Percentiles rank a stretch among this genome's conserved stretches.
phyloP scores from a whole-genome alignment of 2,797 vertebrate species.

The Aldrovandia affinis region DNA sequence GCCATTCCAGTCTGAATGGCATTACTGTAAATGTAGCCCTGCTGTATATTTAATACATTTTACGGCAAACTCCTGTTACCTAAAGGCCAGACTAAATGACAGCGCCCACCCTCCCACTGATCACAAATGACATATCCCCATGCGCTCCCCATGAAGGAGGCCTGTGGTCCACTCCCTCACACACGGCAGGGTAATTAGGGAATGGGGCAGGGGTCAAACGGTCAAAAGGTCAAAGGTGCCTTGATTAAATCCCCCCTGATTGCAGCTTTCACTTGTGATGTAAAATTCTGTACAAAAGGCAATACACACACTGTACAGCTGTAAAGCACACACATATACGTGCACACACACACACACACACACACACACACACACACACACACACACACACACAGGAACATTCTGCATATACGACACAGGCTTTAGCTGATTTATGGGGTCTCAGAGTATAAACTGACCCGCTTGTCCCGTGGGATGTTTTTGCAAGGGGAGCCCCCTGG shows the following conservation, averaged over 20 bases:
- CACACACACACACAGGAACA: not conserved
- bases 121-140: not conserved
- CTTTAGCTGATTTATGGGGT: not conserved
- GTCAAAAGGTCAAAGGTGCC: slow-evolving; percentile 8
- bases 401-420: not conserved
- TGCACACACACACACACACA: too few species aligned
- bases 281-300: not conserved
- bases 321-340: too few species aligned
- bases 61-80: slow-evolving; percentile 13
- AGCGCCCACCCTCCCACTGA: slow-evolving; percentile 12
- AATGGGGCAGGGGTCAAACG: not conserved
- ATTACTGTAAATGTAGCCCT: slow-evolving; percentile 28
- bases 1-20: not conserved
- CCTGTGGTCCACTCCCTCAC: not conserved
- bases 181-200: slow-evolving; percentile 21
- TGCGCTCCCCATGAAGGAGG: not conserved
- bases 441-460: not conserved
- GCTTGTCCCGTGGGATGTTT: not conserved
- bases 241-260: not conserved
- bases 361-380: too few species aligned
- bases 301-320: too few species aligned
- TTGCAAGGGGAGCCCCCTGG: not conserved
- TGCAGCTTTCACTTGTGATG: too few species aligned
- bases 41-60: slow-evolving; percentile 37
- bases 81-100: slow-evolving; percentile 35